Evolutionary conservation across 2,888 invertebrate species (phyloP), one percentile per base, ranked within the genome.

Genomic region (Lithophane leautieri): DNA sequence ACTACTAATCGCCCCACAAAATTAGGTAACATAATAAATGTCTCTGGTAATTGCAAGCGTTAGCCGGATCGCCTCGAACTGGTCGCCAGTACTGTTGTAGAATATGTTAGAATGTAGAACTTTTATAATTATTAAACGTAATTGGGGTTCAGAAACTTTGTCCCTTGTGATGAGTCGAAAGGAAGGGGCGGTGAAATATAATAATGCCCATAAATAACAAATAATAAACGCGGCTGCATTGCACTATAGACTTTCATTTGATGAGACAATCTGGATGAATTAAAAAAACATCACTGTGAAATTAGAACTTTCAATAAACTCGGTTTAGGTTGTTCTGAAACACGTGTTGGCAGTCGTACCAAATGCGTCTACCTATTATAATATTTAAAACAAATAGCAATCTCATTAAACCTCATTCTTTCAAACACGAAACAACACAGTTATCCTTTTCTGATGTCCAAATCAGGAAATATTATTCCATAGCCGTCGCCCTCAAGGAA

Each of bases 21-120:
- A 92, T 92, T 90, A 90, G 87, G 88, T 89, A 86, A 85, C 88
- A 86, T 90, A 87, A 89, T 89, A 87, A 89, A 90, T 89, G 87
- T 87, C 79, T 72, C 75, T 81, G n/a, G 81, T 87, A 89, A 88
- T 88, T 85, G 87, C 76, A 73, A 73, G 79, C 83, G 85, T 87
- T 87, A 80, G 82, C 80, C 68, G 77, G 79, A 89, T 87, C 78
- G 81, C 83, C 79, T 76, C 73, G 77, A 78, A 85, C 84, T 81
- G 73, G 80, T 84, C 78, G 81, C 83, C 66, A 74, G 65, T 67
- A 52, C 16, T 63, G 62, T 56, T 34, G 50, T 62, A 52, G 60
- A 83, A 78, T 82, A 73, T 83, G 72, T 78, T 70, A 47, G 58
- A 71, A 73, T 54, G 25, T 61, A 34, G 22, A 47, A 72, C 61